Evolutionary conservation across 2,888 invertebrate species (phyloP).

Genomic region (Rhopalosiphum nymphaeae): DNA sequence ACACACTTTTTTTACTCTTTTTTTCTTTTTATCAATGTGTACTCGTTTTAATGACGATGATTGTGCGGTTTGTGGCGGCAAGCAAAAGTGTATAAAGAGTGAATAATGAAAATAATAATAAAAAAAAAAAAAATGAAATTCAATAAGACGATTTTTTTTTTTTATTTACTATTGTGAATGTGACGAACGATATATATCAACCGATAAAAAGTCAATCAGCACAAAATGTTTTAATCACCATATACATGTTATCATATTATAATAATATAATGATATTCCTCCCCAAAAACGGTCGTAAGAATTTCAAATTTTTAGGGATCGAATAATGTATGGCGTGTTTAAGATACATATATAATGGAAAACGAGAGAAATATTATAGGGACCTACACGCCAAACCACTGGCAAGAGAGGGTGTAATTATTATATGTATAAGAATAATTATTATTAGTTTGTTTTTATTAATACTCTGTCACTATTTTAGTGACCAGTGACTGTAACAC

Average conservation of each 20-base stretch:
- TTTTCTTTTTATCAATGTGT: conserved; percentile 53
- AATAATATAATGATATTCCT: not conserved
- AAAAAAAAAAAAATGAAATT: conserved; percentile 47
- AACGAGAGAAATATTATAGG: not conserved
- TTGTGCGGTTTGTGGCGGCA: conserved; percentile 61
- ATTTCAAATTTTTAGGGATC: not conserved
- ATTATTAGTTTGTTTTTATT: conserved; percentile 21
- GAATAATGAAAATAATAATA: conserved; percentile 25
- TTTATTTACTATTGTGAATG: conserved; percentile 53
- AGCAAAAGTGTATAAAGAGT: conserved; percentile 56
- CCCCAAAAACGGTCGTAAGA: not conserved
- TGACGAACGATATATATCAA: conserved; percentile 43
- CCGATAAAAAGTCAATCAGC: conserved; percentile 58
- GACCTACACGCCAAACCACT: not conserved
- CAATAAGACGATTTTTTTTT: conserved; percentile 63
- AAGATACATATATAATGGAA: not conserved
- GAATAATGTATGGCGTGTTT: not conserved
- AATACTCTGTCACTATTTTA: not conserved
- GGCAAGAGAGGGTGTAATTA: not conserved
- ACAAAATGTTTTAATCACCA: conserved; percentile 50
- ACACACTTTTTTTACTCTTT: conserved; percentile 55
- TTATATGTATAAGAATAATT: not conserved
- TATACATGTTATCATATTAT: not conserved
- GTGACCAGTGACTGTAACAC: conserved; percentile 23
- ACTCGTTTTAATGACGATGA: conserved; percentile 65